Conservation (phyloP, 2,888 invertebrate species). For the Brachylomia viminalis region DNA sequence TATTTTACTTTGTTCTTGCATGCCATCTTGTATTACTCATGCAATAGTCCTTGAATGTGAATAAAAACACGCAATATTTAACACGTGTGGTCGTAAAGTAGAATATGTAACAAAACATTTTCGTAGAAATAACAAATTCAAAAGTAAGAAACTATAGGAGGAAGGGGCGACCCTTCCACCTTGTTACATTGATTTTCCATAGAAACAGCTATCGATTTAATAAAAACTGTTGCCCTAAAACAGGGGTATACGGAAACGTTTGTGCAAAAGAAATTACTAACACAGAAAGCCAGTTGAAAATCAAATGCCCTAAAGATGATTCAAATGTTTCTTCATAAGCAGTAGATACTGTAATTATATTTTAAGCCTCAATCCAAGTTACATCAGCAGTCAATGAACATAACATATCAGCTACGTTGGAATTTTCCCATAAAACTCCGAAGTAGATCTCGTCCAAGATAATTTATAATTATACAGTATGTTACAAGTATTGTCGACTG, state of each 20-base stretch:
- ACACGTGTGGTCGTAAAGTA: constrained; percentile 43
- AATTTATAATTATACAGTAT: constrained; percentile 66
- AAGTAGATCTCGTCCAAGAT: constrained; percentile 67
- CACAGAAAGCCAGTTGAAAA: constrained; percentile 2
- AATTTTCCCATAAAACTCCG: constrained; percentile 69
- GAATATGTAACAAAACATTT: constrained; percentile 19
- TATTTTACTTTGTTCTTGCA: constrained; percentile 55
- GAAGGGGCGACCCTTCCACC: not conserved
- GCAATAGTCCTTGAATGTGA: constrained; percentile 43
- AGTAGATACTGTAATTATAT: constrained; percentile 40
- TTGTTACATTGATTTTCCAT: constrained; percentile 35
- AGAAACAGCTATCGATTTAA: constrained; percentile 63
- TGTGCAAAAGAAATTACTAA: not conserved
- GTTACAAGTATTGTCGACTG: constrained; percentile 68
- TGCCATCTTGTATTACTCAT: constrained; percentile 55
- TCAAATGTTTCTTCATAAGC: constrained; percentile 35
- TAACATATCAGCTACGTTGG: constrained; percentile 61
- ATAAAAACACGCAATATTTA: constrained; percentile 48
- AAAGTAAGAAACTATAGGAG: not conserved
- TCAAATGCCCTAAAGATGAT: constrained; percentile 14
- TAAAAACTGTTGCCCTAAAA: constrained; percentile 17
- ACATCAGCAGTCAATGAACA: constrained; percentile 62
- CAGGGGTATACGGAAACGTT: not conserved
- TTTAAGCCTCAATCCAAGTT: constrained; percentile 46
- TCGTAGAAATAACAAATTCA: not conserved